Evolutionary conservation across 1,140 invertebrate genomes (phyloP).

Genomic region (Drosophila pachea): DNA sequence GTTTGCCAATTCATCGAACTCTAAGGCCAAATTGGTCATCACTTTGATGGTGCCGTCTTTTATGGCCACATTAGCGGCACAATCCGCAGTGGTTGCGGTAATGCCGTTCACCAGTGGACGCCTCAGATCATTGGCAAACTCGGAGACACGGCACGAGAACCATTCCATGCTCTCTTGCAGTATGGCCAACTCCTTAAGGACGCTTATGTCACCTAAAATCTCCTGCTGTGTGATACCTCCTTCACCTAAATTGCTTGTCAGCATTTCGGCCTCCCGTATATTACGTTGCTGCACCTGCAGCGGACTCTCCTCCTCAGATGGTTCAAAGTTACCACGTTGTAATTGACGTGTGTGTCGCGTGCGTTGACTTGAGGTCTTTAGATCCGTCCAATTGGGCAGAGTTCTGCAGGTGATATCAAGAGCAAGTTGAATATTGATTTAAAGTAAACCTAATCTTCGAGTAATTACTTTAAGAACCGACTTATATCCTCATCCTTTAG

Average conservation of each 20-base stretch:
- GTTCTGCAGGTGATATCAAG: slow-evolving; percentile 80
- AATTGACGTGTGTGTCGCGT: slow-evolving; percentile 71
- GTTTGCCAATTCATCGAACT: slow-evolving; percentile 93
- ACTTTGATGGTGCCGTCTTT: slow-evolving; percentile 79
- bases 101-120: slow-evolving; percentile 75
- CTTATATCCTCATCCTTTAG: slow-evolving; percentile 96
- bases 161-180: slow-evolving; percentile 95
- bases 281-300: slow-evolving; percentile 90
- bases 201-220: slow-evolving; percentile 87
- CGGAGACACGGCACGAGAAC: slow-evolving; percentile 82
- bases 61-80: slow-evolving; percentile 61
- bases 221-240: slow-evolving; percentile 90
- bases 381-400: slow-evolving; percentile 89
- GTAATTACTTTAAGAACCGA: slow-evolving; percentile 87
- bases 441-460: too few species aligned
- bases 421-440: not conserved
- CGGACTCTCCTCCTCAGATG: slow-evolving; percentile 85
- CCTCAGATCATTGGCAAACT: slow-evolving; percentile 80
- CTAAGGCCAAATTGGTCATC: slow-evolving; percentile 84
- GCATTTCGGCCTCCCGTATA: slow-evolving; percentile 93
- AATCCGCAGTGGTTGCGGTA: slow-evolving; percentile 45
- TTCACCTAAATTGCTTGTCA: slow-evolving; percentile 92
- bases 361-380: slow-evolving; percentile 82
- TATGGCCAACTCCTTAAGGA: slow-evolving; percentile 90
- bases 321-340: slow-evolving; percentile 78